Base-by-base conservation (phyloP, 2,888 invertebrate genomes). In the Noctua janthe region DNA sequence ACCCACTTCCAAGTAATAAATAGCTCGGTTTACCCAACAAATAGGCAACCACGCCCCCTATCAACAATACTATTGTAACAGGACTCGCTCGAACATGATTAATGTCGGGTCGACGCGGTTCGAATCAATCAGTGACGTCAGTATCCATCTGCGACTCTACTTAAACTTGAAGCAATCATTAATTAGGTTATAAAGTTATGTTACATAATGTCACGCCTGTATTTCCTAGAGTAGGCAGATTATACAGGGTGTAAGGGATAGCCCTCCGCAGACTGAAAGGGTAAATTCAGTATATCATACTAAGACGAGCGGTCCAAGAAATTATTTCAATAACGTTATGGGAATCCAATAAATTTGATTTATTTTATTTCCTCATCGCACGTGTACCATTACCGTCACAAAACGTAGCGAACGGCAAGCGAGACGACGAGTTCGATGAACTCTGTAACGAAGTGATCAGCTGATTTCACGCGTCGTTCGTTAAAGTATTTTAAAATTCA, bases 51-150 rank as follows among this genome's bases (percentile, higher is more conserved):
- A 78, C 85, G 76, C 78, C 81, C 56, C 67, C 81, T 76, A 88
- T 74, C 85, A 85, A 89, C 87, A 91, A 87, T 86, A 83, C 81
- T 82, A 88, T 88, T 89, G 89, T 90, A 88, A 83, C 88, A 87
- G 85, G 89, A 84, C 74, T 80, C 81, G 89, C 80, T 80, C 78
- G 83, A 88, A 86, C 90, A 91, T 94, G 94, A 94, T 94, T 94
- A 93, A 94, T 94, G 93, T 90, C 84, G 84, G 86, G 87, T 74
- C 83, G 82, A 85, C 87, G 90, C 84, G 80, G 89, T 91, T 90
- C 90, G 90, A 94, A 94, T 95, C 94, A 94, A 94, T 94, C 94
- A 94, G 89, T 92, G 91, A 90, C 92, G 93, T 92, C 92, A 92
- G 87, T 85, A 81, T 81, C 74, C 87, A 92, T 92, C 91, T 93